Evolutionary conservation across 2,113 vertebrate species (phyloP), one percentile per base, ranked within the genome.

Genomic region (Danionella cerebrum): DNA sequence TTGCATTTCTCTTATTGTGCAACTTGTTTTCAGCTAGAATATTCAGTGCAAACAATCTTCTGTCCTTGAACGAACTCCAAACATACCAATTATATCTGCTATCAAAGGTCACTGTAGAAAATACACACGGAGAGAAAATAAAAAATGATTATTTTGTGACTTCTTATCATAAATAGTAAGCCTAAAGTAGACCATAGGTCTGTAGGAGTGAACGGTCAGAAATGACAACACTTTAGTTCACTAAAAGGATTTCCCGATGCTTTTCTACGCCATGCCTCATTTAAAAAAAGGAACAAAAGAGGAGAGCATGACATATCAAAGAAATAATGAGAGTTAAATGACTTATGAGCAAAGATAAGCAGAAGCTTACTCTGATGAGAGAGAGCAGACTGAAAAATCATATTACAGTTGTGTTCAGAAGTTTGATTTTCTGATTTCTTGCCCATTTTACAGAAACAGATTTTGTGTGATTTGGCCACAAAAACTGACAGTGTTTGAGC

Each of bases 51-150:
- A 31, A 42, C 42, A 42, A 27, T 59, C 36, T 41, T 24, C 25
- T 13, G 57, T 60, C 39, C 25, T 60, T 45, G 58, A 60, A 60
- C 8, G 24, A 44, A 24, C 24, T 29, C 22, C 39, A 60, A 60
- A 44, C 51, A 33, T 33, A 38, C 22, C n/a, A 29, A 45, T 33
- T 44, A 60, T 45, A 45, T 45, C 25, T 31, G 3, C 14, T 45
- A 44, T 45, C 38, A 59, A 41, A 60, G 58, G 58, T 60, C 16
- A 60, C 25, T 33, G 29, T 14, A 10, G 29, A 19, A 19, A 52
- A 18, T 27, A 31, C 4, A 53, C 2, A 53, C 8, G 31, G 14
- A 18, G 9, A 11, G 14, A 16, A 25, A 48, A 21, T 3, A 53
- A n/a, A n/a, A 33, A 53, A 31, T 31, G 14, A 53, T 41, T 59